These are phyloP conservation scores for Dissostichus mawsoni DNA, from an alignment of 2,113 vertebrate species.

Conservation along the genomic window DNA sequence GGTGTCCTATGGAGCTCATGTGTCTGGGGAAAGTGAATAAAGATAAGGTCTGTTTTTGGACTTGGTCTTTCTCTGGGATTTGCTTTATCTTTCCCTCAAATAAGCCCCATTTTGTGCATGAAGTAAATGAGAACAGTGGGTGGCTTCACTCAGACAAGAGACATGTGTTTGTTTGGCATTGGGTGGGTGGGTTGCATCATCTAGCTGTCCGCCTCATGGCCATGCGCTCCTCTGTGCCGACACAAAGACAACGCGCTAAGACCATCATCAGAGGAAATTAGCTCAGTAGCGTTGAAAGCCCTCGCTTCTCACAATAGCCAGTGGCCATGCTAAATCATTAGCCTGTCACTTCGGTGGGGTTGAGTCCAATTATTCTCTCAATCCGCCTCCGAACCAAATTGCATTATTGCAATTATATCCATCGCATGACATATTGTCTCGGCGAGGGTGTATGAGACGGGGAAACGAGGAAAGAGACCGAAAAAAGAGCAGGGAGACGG, in stretches of 20 bases:
- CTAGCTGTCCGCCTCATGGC: conserved; percentile 77
- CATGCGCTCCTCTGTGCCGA: conserved; percentile 70
- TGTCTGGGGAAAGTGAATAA: conserved; percentile 47
- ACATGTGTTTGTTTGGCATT: conserved; percentile 80
- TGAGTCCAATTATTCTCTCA: conserved; percentile 83
- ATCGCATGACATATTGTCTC: conserved; percentile 78
- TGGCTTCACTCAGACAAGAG: conserved; percentile 73
- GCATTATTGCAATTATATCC: conserved; percentile 84
- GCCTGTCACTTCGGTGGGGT: conserved; percentile 76
- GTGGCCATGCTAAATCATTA: conserved; percentile 82
- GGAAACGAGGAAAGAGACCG: conserved; percentile 37
- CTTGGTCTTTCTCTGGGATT: conserved; percentile 47
- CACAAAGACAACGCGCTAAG: conserved; percentile 77
- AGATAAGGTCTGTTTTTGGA: conserved; percentile 30
- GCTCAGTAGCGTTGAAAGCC: conserved; percentile 78
- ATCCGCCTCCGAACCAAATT: conserved; percentile 84
- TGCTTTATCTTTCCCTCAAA: conserved; percentile 64
- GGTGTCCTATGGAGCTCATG: conserved; percentile 34
- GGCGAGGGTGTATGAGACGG: conserved; percentile 57
- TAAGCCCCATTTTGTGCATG: conserved; percentile 45
- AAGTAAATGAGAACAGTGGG: conserved; percentile 66
- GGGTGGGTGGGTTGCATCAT: conserved; percentile 81
- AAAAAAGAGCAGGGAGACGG: conserved; percentile 43
- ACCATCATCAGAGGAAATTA: conserved; percentile 84
- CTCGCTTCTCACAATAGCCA: conserved; percentile 83